These are phyloP conservation scores for Nasonovia ribisnigri DNA, from an alignment of 2,888 invertebrate genomes.

Conservation along the genomic window DNA sequence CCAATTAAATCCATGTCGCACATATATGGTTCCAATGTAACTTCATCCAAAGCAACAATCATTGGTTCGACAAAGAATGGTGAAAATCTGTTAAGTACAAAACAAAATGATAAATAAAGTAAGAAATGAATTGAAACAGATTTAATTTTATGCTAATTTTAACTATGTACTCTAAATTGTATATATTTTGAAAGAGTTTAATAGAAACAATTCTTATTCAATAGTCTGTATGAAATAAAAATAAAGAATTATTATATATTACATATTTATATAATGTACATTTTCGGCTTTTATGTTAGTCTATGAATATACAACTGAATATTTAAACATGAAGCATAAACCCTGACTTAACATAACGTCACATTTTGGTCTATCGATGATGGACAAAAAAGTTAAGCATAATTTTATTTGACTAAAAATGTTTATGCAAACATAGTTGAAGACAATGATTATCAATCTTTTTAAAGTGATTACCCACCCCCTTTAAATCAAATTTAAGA, in stretches of 20 bases:
- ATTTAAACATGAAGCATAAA: not conserved
- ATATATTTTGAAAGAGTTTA: not conserved
- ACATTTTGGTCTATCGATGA: not conserved
- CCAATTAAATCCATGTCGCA: slow-evolving; percentile 96
- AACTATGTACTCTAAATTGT: not conserved
- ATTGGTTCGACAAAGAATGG: slow-evolving; percentile 98
- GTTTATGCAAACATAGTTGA: not conserved
- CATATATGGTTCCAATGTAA: slow-evolving; percentile 87
- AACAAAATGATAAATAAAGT: slow-evolving; percentile 60
- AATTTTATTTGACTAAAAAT: not conserved
- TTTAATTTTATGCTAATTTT: not conserved
- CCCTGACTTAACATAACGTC: not conserved
- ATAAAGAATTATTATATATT: not conserved
- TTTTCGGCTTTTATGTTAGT: not conserved
- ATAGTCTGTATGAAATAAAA: not conserved
- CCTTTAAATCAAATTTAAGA: not conserved
- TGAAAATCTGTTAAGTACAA: slow-evolving; percentile 82
- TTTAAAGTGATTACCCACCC: not conserved
- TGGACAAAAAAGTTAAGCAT: not conserved
- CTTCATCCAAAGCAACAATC: slow-evolving; percentile 92
- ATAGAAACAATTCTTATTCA: not conserved
- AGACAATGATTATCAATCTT: not conserved
- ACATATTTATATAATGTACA: not conserved
- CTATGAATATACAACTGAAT: not conserved
- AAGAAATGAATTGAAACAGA: not conserved